These are phyloP conservation scores for Drosophila varians DNA, from an alignment of 1,140 invertebrate species.

Conservation along the genomic window DNA sequence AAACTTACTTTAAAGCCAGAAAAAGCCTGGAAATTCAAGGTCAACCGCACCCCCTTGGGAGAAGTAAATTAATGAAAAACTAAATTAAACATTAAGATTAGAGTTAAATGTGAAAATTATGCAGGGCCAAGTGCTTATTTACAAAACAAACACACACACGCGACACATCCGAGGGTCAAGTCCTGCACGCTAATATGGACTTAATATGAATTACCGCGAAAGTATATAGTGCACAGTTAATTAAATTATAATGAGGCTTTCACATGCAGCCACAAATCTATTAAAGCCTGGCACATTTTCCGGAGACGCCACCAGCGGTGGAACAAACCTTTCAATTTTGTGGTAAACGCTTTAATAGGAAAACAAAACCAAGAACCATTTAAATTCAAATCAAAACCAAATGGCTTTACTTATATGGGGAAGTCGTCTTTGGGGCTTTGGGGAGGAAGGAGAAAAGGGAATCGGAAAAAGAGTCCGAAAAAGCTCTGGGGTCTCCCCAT, in stretches of 20 bases:
- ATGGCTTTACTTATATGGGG: constrained; percentile 67
- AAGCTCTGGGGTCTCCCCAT: background rate
- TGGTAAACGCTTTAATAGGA: constrained; percentile 67
- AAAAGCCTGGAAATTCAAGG: background rate
- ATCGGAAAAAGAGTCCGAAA: background rate
- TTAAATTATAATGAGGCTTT: constrained; percentile 76
- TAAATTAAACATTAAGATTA: constrained; percentile 82
- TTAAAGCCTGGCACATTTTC: constrained; percentile 52
- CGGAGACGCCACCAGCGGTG: constrained; percentile 11
- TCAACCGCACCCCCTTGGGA: background rate
- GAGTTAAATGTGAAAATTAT: constrained; percentile 77
- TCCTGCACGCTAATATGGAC: constrained; percentile 48
- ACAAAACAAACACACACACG: constrained; percentile 66
- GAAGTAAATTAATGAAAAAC: constrained; percentile 73
- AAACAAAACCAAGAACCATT: constrained; percentile 49
- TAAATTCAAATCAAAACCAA: constrained; percentile 74
- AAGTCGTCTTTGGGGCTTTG: constrained; percentile 20
- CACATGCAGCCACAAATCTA: constrained; percentile 66
- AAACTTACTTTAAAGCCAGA: background rate
- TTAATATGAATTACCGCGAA: constrained; percentile 79
- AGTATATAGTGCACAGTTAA: constrained; percentile 73
- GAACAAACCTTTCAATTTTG: constrained; percentile 29
- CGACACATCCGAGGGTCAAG: constrained; percentile 4
- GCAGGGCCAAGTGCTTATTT: constrained; percentile 58
- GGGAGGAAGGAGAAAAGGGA: too few species aligned